Evolutionary conservation across 2,888 invertebrate genomes (phyloP), one percentile per base, ranked within the genome.

Genomic region (Amaurobius ferox): DNA sequence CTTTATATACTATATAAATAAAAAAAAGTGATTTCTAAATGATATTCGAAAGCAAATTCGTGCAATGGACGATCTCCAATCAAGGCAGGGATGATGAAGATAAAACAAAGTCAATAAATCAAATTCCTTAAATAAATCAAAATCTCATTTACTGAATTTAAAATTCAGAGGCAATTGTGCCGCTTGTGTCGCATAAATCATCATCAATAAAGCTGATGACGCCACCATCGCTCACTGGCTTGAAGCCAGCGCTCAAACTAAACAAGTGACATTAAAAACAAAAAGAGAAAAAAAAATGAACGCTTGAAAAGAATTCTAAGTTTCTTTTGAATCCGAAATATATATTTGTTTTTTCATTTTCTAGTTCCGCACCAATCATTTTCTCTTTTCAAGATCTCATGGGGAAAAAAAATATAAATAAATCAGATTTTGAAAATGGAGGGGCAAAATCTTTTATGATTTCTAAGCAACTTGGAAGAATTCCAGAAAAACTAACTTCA

Each of bases 341-440:
- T 39, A 23, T 68, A 40, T 35, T 68, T 68, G 39, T 68, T 68
- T 28, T 40, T 35, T 83, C 16, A 19, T 83, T 83, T 76, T 32
- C 55, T 1, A 55, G 7, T 55, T 55, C 11, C 11, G 55, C 11
- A 23, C 76, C 71, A 70, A 83, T 83, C 76, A 83, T 83, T 83
- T 64, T 76, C 76, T 71, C 81, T 76, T 81, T 83, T 76, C 62
- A 76, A 64, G 76, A 76, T 23, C 35, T n/a, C 44, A 16, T 9
- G 11, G 19, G 19, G 29, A 64, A 61, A 74, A 74, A 44, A 68
- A 71, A 73, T 55, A 48, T 64, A 55, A 62, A 40, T 64, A 81
- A 81, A 76, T 71, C 71, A 40, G 66, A 83, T 76, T 55, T 83
- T 83, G 76, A 85, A 77, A 85, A 66, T 76, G 55, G 67, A 61